Percentiles rank a stretch among this genome's conserved stretches.
phyloP scores from a whole-genome alignment of 1,140 invertebrate genomes.

The Teleopsis dalmanni region DNA sequence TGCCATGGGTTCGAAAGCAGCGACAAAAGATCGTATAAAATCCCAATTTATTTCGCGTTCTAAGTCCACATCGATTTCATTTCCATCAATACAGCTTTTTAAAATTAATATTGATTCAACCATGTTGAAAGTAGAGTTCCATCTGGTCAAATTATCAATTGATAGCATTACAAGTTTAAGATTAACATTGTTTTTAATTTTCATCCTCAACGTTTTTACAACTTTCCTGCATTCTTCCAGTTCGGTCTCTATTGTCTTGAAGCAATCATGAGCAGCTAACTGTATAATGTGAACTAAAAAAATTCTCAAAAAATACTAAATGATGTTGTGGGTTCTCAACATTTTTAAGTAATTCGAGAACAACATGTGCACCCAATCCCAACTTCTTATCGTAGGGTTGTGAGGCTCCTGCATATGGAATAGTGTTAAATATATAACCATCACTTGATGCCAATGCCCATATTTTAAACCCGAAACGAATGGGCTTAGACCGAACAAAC shows the following conservation, averaged over 20 bases:
- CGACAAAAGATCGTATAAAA: background rate
- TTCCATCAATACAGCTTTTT: background rate
- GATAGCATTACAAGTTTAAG: too few relatives aligned
- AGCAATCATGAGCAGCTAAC: background rate
- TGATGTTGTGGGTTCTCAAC: background rate
- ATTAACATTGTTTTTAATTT: background rate
- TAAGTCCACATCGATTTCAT: too few relatives aligned
- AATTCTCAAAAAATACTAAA: slow-evolving; percentile 1
- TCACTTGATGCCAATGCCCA: background rate
- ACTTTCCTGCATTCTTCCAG: background rate
- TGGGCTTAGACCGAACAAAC: slow-evolving; percentile 46
- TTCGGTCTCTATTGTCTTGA: background rate
- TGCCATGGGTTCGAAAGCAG: background rate
- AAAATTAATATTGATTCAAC: background rate
- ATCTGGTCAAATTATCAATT: background rate
- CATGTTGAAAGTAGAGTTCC: slow-evolving; percentile 3
- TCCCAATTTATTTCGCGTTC: background rate
- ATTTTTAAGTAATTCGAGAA: slow-evolving; percentile 1
- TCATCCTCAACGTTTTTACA: background rate
- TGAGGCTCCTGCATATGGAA: slow-evolving; percentile 4
- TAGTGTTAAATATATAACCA: slow-evolving; percentile 2
- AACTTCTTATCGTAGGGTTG: background rate
- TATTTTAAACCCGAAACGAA: slow-evolving; percentile 42
- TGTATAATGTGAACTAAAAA: slow-evolving; percentile 3
- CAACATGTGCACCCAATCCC: slow-evolving; percentile 2